A percentile compares a stretch with the other conserved stretches of the same genome.
Conservation (phyloP, 2,888 invertebrate genomes). For the Drosophila hamatofila region DNA sequence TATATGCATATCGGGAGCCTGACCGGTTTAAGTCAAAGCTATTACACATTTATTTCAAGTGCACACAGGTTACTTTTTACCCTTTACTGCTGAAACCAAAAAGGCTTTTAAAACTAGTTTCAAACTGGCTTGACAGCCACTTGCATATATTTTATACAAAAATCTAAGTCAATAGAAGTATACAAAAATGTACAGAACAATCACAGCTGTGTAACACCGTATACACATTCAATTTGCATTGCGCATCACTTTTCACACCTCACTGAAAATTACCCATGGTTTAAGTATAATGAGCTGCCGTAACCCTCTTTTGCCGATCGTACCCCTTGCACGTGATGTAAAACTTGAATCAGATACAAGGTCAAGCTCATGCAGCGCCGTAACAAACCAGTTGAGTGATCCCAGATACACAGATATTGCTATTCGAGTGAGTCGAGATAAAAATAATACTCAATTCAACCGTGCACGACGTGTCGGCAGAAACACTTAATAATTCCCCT, state of each 20-base stretch:
- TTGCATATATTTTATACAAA: conserved; percentile 60
- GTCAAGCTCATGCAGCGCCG: conserved; percentile 65
- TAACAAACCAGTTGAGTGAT: conserved; percentile 38
- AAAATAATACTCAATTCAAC: conserved; percentile 5
- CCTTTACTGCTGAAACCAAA: conserved; percentile 65
- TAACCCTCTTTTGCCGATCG: background rate
- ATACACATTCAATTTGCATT: conserved; percentile 6
- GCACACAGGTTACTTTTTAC: conserved; percentile 54
- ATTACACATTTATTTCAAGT: conserved; percentile 72
- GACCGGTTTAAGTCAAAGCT: conserved; percentile 70
- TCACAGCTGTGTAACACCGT: conserved; percentile 16
- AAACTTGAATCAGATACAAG: conserved; percentile 74
- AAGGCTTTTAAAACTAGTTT: conserved; percentile 58
- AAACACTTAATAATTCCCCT: conserved; percentile 32
- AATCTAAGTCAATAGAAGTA: conserved; percentile 17
- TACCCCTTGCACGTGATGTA: conserved; percentile 45
- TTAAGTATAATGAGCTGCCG: conserved; percentile 22
- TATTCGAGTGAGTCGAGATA: conserved; percentile 24
- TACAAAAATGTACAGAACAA: conserved; percentile 7
- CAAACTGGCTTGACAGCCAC: conserved; percentile 67
- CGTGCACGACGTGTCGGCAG: background rate
- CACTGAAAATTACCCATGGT: conserved; percentile 36
- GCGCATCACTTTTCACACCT: conserved; percentile 56
- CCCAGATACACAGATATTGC: conserved; percentile 25
- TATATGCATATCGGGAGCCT: conserved; percentile 20